Evolutionary conservation across 2,888 invertebrate species (phyloP).

Genomic region (Drosophila mimetica): DNA sequence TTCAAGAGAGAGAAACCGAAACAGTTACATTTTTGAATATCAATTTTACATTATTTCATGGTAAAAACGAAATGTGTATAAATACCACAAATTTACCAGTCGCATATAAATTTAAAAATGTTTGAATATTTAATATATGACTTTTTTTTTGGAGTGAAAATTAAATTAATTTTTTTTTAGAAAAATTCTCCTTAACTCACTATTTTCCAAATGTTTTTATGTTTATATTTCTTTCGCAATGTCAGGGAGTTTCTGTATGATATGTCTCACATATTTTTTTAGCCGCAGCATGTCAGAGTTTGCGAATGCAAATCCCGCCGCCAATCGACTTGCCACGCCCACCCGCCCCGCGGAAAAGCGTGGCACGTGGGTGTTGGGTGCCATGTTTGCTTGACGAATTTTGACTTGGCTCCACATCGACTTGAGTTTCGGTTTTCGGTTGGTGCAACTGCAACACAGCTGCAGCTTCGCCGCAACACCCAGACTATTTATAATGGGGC

Average conservation of each 20-base stretch:
- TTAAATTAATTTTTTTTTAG: no score
- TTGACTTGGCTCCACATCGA: conserved; percentile 49
- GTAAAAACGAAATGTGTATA: no score
- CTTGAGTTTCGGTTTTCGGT: conserved; percentile 8
- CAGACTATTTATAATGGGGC: not conserved
- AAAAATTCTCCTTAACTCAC: no score
- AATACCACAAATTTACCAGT: no score
- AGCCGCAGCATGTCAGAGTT: conserved; percentile 4
- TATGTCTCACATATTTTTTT: not conserved
- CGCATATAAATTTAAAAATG: no score
- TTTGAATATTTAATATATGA: no score
- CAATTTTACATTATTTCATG: no score
- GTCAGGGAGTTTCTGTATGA: not conserved
- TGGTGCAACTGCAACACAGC: conserved; percentile 11
- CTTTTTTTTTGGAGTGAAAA: no score
- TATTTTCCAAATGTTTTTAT: no score
- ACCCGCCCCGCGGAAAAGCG: conserved; percentile 41
- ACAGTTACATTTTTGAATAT: no score
- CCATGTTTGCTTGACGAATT: conserved; percentile 71
- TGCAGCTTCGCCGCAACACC: conserved; percentile 21
- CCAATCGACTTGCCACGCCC: conserved; percentile 65
- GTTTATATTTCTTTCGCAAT: no score
- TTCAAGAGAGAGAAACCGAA: no score
- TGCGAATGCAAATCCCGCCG: conserved; percentile 66
- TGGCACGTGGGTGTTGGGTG: conserved; percentile 69